These are phyloP conservation scores for Lepus americanus DNA, from an alignment of 2,113 vertebrate genomes.

Conservation along the genomic window DNA sequence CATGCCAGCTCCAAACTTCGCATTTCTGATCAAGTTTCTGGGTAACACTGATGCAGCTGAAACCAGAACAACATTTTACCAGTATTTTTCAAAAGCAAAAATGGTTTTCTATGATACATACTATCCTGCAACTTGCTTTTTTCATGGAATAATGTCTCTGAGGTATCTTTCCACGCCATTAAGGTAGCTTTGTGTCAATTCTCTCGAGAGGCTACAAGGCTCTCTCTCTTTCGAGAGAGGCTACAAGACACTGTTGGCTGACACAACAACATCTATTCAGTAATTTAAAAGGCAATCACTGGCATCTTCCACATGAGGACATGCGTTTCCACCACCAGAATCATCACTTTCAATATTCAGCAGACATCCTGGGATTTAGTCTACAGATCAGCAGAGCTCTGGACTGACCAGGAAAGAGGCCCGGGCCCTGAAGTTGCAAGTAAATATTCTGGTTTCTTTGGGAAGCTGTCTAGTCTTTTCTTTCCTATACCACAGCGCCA, in stretches of 20 bases:
- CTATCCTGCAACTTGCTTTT: slow-evolving; percentile 3
- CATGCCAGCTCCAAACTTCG: no score
- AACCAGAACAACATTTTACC: background rate
- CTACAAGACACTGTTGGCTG: background rate
- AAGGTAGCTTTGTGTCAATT: background rate
- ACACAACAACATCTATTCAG: background rate
- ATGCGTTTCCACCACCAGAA: background rate
- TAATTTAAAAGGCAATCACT: background rate
- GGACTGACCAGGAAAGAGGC: background rate
- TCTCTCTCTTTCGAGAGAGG: no score
- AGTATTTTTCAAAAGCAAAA: slow-evolving; percentile 54
- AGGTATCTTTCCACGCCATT: background rate
- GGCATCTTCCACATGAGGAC: background rate
- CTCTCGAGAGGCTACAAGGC: background rate
- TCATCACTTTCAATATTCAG: background rate
- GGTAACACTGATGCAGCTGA: background rate
- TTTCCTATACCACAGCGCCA: background rate
- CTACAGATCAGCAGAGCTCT: background rate
- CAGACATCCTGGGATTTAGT: background rate
- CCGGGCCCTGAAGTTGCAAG: background rate
- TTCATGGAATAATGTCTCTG: background rate
- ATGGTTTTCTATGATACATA: background rate
- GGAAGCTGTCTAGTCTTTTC: background rate
- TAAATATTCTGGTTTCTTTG: background rate
- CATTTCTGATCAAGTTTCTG: slow-evolving; percentile 10